Conservation (phyloP, 1,140 invertebrate species). For the Drosophila watanabei region DNA sequence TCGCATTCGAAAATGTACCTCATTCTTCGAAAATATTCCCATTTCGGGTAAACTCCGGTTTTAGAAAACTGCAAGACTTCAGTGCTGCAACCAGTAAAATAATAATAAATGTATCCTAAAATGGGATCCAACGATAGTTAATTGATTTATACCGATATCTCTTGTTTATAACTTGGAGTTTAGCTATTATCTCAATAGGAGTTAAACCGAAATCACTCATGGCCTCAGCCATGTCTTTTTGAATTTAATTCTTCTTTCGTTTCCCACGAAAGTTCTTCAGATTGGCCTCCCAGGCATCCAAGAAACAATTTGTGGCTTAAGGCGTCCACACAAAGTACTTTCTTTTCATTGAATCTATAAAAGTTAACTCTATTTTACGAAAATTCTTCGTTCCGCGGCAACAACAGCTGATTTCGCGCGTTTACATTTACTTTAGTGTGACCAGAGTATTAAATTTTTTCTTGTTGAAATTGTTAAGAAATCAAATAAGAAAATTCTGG, state of each 20-base stretch:
- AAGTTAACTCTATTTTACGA: not conserved
- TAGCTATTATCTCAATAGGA: not conserved
- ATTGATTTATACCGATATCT: constrained; percentile 12
- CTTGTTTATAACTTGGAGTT: constrained; percentile 13
- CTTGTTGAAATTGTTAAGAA: not conserved
- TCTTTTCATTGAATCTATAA: not conserved
- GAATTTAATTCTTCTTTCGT: not conserved
- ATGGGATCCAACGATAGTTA: no score
- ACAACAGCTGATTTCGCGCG: not conserved
- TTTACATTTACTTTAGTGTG: not conserved
- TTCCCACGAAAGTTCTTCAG: not conserved
- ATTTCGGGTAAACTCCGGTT: not conserved
- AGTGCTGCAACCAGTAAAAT: not conserved
- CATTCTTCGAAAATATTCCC: constrained; percentile 1
- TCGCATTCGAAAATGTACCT: not conserved
- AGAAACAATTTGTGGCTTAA: not conserved
- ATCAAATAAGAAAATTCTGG: no score
- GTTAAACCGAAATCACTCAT: not conserved
- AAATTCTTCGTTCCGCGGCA: not conserved
- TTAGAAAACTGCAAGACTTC: not conserved
- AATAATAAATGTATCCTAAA: no score
- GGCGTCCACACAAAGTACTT: not conserved
- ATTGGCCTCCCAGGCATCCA: not conserved
- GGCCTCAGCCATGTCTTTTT: not conserved
- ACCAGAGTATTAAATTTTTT: not conserved